These are phyloP conservation scores for Diceros bicornis DNA, from an alignment of 2,797 vertebrate genomes.

Conservation along the genomic window DNA sequence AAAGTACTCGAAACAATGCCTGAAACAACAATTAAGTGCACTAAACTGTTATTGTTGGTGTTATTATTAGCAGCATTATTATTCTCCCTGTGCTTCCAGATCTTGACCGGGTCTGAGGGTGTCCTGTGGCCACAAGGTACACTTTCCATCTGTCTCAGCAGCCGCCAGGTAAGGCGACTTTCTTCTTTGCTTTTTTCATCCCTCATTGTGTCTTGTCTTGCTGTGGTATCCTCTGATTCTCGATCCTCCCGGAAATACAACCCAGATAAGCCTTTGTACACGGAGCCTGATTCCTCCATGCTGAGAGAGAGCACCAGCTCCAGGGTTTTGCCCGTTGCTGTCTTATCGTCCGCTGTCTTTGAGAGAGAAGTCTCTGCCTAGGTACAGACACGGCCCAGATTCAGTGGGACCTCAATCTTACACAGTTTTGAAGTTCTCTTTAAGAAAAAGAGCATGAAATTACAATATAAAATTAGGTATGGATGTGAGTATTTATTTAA, in stretches of 20 bases:
- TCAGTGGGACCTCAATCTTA: not conserved
- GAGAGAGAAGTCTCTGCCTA: not conserved
- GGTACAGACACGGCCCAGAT: not conserved
- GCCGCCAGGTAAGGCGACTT: not conserved
- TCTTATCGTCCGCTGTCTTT: constrained; percentile 1
- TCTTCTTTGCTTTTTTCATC: not conserved
- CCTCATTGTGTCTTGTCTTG: not conserved
- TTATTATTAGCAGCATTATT: not conserved
- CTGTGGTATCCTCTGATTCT: not conserved
- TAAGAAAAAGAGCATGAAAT: not conserved
- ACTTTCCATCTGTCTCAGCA: not conserved
- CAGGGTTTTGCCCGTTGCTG: constrained; percentile 36
- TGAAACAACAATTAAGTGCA: not conserved
- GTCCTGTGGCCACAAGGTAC: not conserved
- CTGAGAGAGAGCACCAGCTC: not conserved
- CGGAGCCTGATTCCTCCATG: not conserved
- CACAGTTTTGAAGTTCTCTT: not conserved
- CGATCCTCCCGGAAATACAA: constrained; percentile 1
- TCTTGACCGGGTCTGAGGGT: not conserved
- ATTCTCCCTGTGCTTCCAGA: not conserved
- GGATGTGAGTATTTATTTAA: not conserved
- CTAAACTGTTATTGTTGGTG: not conserved
- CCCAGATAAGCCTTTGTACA: not conserved
- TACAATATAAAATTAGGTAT: not conserved
- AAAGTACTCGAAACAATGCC: not conserved